Percentiles rank a stretch among this genome's conserved stretches.
Evolutionary conservation across 1,140 invertebrate species (phyloP).

Genomic region (Hyposmocoma kahamanoa): DNA sequence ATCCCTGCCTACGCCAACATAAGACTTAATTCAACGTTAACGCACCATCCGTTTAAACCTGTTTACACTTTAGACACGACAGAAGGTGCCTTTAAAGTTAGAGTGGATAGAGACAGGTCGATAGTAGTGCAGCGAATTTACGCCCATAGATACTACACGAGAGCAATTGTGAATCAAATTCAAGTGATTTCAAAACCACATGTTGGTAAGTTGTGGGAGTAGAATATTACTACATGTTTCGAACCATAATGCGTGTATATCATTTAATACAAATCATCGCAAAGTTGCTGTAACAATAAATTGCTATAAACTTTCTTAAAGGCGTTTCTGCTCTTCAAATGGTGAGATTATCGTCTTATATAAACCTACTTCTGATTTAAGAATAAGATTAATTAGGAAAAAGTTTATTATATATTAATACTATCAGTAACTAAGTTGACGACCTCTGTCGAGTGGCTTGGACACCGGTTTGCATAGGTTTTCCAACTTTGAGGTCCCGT

Average conservation of each 20-base stretch:
- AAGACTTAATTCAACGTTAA: slow-evolving; percentile 65
- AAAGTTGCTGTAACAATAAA: not conserved
- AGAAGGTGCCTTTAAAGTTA: slow-evolving; percentile 58
- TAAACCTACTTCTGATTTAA: no score
- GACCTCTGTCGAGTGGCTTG: no score
- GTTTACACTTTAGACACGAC: slow-evolving; percentile 61
- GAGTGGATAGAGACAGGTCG: slow-evolving; percentile 61
- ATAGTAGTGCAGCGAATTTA: slow-evolving; percentile 71
- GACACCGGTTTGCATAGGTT: no score
- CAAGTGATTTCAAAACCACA: slow-evolving; percentile 52
- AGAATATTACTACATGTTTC: not conserved
- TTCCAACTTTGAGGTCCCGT: no score
- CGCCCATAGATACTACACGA: slow-evolving; percentile 74
- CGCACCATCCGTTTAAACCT: slow-evolving; percentile 41
- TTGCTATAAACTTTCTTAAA: slow-evolving; percentile 14
- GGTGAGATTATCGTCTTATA: no score
- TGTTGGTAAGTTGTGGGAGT: slow-evolving; percentile 43
- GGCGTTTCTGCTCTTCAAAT: no score
- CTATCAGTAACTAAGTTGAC: no score
- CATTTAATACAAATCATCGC: not conserved
- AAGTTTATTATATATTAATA: no score
- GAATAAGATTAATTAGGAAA: no score
- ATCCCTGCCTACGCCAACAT: slow-evolving; percentile 75
- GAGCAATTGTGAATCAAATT: slow-evolving; percentile 75
- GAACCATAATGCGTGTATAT: not conserved